These are phyloP conservation scores for Urechis unicinctus DNA, from an alignment of 2,888 invertebrate species.

Conservation along the genomic window DNA sequence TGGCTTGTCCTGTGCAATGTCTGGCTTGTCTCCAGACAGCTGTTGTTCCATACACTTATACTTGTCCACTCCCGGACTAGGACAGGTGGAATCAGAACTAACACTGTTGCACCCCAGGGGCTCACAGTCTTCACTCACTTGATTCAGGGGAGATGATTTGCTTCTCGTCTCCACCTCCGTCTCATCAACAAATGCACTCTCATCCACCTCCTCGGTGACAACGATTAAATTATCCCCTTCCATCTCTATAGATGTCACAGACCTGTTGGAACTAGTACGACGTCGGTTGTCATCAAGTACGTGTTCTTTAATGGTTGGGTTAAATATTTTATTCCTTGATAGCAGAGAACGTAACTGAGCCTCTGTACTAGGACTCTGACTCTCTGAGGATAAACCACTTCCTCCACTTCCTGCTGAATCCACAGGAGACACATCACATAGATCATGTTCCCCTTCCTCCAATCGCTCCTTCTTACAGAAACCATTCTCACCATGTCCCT, in stretches of 20 bases:
- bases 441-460: background rate
- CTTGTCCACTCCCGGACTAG: slow-evolving; percentile 27
- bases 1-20: too few relatives aligned
- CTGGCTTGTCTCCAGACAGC: slow-evolving; percentile 9
- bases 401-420: slow-evolving; percentile 1
- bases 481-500: slow-evolving; percentile 32
- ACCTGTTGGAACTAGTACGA: slow-evolving; percentile 24
- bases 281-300: slow-evolving; percentile 16
- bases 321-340: slow-evolving; percentile 3
- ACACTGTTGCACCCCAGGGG: slow-evolving; percentile 27
- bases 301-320: slow-evolving; percentile 28
- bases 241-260: slow-evolving; percentile 46
- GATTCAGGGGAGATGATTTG: background rate
- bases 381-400: slow-evolving; percentile 22
- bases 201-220: slow-evolving; percentile 28
- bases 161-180: slow-evolving; percentile 1
- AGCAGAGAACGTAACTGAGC: slow-evolving; percentile 15
- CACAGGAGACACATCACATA: too few relatives aligned
- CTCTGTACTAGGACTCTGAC: slow-evolving; percentile 34
- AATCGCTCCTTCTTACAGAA: background rate
- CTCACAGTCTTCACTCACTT: too few relatives aligned
- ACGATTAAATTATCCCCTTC: slow-evolving; percentile 49
- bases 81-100: slow-evolving; percentile 33
- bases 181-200: background rate
- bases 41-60: slow-evolving; percentile 26